phyloP scores from a whole-genome alignment of 2,113 vertebrate genomes.

The Elgaria multicarinata region DNA sequence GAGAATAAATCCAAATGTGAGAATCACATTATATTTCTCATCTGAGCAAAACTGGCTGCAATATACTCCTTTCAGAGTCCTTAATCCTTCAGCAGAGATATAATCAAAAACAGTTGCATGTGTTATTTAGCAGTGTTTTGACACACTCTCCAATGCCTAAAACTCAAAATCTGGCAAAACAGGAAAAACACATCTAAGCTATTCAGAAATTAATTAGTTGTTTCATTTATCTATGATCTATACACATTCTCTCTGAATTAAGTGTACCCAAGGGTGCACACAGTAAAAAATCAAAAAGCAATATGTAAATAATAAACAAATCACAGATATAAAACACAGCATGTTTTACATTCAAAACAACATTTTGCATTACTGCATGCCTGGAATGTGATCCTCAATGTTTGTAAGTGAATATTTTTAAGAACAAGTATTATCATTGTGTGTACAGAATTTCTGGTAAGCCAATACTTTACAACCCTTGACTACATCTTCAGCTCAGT shows the following conservation, averaged over 20 bases:
- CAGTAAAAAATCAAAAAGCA: not conserved
- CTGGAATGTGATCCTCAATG: not conserved
- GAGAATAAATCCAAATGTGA: not conserved
- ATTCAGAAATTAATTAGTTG: constrained; percentile 1
- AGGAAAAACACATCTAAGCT: not conserved
- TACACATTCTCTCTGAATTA: not conserved
- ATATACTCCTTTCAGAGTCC: not conserved
- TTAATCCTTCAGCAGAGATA: not conserved
- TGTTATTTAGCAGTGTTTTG: not conserved
- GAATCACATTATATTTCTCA: not conserved
- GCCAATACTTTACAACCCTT: not conserved
- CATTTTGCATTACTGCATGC: not conserved
- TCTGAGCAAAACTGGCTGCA: not conserved
- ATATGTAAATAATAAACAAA: not conserved
- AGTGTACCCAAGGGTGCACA: not conserved
- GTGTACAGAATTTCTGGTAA: not conserved
- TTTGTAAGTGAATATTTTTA: not conserved
- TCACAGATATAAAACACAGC: not conserved
- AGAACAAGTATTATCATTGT: not conserved
- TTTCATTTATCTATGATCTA: not conserved
- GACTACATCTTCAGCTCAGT: not conserved
- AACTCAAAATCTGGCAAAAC: not conserved
- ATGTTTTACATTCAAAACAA: not conserved
- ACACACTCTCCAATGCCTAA: not conserved
- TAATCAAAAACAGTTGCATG: not conserved